Evolutionary conservation across 2,797 vertebrate genomes (phyloP), one percentile per base, ranked within the genome.

Genomic region (Sebastes oblongus): DNA sequence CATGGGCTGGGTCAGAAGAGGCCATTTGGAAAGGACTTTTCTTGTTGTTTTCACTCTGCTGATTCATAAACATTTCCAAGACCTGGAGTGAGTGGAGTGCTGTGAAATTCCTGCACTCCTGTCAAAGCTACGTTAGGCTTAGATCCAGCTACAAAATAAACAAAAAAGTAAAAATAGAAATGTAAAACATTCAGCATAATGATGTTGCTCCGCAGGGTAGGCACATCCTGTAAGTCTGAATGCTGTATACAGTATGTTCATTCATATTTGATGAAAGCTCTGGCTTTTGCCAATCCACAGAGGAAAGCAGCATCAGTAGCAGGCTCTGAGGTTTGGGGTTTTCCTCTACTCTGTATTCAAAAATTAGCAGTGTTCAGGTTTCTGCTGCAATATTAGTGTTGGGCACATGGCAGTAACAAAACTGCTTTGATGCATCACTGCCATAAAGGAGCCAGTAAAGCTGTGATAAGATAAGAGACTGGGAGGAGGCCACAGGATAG

Each of bases 241-340:
- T 65, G 59, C 80, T 82, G 81, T 84, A 76, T 75, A 78, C 75
- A 64, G 73, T 86, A 82, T 78, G 75, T 83, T 83, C 86, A 89
- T 94, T 87, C 83, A 93, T 94, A 88, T 90, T 93, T 93, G 65
- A 93, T 92, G 78, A 89, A 88, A 86, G 80, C 67, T 36, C 70
- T 22, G 64, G 71, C 78, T 90, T 91, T 84, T 84, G 83, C 78
- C 85, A 85, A 83, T 91, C 73, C 71, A 68, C 16, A 64, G 76
- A 89, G 84, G 55, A 80, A 78, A 79, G 76, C 67, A 81, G 78
- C 76, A 83, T 74, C 80, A 68, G 61, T 78, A 74, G 66, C 75
- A 74, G 58, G 64, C 66, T 91, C 67, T 77, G 66, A 66, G 81
- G 62, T 68, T 82, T 72, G 77, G 46, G 64, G 59, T 80, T 83